Conservation (phyloP, 2,113 vertebrate species). For the Furnarius figulus region DNA sequence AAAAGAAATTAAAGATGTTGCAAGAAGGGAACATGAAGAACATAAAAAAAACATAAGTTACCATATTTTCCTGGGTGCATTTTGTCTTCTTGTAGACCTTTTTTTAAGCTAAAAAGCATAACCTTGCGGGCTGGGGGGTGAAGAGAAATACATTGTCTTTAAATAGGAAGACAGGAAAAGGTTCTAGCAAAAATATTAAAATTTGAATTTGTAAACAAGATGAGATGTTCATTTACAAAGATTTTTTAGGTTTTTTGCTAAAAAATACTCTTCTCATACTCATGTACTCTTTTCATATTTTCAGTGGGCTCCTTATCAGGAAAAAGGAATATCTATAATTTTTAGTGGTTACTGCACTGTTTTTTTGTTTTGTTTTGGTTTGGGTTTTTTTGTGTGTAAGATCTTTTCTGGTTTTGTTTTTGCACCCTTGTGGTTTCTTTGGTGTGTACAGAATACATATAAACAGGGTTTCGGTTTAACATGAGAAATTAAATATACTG, state of each 20-base stretch:
- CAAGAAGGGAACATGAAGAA: neutral
- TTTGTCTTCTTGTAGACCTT: neutral
- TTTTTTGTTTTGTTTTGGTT: too few species aligned
- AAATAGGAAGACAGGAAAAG: neutral
- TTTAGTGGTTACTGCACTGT: neutral
- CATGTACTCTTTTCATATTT: neutral
- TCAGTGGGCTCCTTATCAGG: neutral
- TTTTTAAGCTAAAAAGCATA: neutral
- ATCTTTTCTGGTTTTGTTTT: neutral
- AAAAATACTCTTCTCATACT: neutral
- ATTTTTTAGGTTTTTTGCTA: neutral
- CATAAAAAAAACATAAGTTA: neutral
- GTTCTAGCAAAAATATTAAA: neutral
- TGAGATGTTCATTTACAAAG: neutral
- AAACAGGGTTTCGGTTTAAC: neutral
- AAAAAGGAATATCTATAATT: neutral
- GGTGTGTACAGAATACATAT: neutral
- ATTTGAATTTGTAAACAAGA: neutral
- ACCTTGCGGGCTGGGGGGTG: too few species aligned
- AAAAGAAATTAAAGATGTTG: neutral
- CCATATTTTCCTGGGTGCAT: neutral
- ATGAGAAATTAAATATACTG: neutral
- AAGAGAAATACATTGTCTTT: neutral
- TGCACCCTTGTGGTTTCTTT: neutral
- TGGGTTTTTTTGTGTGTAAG: neutral